phyloP scores from a whole-genome alignment of 1,140 invertebrate genomes.

The Drosophila ficusphila region DNA sequence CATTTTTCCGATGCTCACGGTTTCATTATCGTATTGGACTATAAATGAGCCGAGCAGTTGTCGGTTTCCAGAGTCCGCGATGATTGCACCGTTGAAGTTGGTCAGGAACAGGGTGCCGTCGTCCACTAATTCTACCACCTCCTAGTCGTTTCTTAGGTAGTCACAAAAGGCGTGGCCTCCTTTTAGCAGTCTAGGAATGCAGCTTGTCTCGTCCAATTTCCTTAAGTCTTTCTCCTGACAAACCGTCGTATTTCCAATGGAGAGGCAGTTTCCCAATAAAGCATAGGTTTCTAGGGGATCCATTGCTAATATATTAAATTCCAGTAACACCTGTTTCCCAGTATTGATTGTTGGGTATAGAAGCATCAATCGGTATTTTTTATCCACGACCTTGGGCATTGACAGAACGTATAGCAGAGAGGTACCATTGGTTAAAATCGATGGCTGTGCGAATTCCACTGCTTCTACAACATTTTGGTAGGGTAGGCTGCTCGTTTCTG shows the following conservation, averaged over 20 bases:
- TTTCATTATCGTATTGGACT: background rate
- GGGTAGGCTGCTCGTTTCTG: background rate
- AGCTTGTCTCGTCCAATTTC: conserved; percentile 3
- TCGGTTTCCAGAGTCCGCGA: background rate
- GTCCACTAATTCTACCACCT: background rate
- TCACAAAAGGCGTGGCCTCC: conserved; percentile 1
- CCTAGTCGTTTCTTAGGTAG: background rate
- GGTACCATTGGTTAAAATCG: too few species aligned
- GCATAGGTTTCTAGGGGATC: too few species aligned
- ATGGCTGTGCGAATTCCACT: too few species aligned
- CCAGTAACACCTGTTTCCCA: too few species aligned
- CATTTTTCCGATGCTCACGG: background rate
- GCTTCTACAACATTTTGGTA: conserved; percentile 13
- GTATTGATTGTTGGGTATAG: background rate
- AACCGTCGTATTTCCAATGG: too few species aligned
- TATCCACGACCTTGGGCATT: background rate
- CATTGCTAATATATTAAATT: background rate
- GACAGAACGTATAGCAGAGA: too few species aligned
- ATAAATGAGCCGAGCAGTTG: background rate
- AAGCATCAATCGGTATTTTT: background rate
- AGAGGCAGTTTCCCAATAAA: too few species aligned
- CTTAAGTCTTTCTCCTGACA: background rate
- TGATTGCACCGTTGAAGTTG: conserved; percentile 4
- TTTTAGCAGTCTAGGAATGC: conserved; percentile 1
- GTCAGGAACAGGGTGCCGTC: conserved; percentile 10